phyloP scores from a whole-genome alignment of 1,140 invertebrate genomes.

The Eurosta solidaginis region DNA sequence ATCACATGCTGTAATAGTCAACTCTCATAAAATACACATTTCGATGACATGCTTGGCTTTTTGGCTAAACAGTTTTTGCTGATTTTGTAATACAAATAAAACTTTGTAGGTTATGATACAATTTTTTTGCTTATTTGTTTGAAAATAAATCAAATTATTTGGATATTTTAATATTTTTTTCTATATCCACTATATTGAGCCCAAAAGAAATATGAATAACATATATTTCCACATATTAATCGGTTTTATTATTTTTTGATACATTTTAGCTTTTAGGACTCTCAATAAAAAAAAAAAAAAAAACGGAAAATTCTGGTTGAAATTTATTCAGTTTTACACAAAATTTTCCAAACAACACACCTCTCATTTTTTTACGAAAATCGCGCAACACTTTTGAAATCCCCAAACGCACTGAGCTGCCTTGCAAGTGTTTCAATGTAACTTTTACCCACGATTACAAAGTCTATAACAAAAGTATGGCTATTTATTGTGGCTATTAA shows the following conservation, averaged over 20 bases:
- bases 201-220: no score
- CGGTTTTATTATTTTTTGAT: not conserved
- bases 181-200: no score
- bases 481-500: not conserved
- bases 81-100: no score
- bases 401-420: not conserved
- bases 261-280: not conserved
- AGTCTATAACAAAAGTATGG: not conserved
- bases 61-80: no score
- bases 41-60: no score
- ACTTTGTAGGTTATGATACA: no score
- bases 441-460: not conserved
- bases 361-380: constrained; percentile 30
- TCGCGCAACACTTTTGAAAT: constrained; percentile 33
- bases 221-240: no score
- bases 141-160: no score
- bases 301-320: not conserved
- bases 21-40: no score
- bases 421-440: not conserved
- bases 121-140: no score
- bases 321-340: not conserved
- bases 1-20: no score
- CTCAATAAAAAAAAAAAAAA: not conserved
- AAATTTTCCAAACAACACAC: not conserved
- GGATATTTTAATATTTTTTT: no score